These are phyloP conservation scores for Ericerus pela DNA, from an alignment of 1,140 invertebrate species.

Conservation along the genomic window DNA sequence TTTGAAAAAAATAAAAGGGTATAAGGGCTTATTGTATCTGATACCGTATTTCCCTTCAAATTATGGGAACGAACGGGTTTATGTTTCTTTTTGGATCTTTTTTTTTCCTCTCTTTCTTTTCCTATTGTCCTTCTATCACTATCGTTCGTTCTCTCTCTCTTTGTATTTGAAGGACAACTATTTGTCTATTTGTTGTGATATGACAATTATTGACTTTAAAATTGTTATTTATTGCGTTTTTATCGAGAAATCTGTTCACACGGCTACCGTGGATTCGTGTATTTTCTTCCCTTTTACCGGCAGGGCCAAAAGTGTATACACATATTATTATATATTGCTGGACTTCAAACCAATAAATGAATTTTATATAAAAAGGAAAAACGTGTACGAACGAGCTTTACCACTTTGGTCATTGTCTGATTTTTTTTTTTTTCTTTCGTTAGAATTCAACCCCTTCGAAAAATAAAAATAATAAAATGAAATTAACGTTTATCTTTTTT, in stretches of 20 bases:
- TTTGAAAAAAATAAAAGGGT: background rate
- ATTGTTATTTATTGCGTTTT: conserved; percentile 4
- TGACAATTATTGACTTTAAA: conserved; percentile 6
- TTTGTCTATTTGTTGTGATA: conserved; percentile 4
- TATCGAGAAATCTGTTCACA: conserved; percentile 5
- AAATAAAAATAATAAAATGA: background rate
- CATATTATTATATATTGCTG: no score
- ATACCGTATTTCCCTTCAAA: background rate
- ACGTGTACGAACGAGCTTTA: background rate
- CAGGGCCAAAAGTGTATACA: no score
- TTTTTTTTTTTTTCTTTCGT: no score
- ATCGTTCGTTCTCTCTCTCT: no score
- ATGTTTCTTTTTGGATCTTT: no score
- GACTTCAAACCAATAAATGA: no score
- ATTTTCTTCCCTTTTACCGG: background rate
- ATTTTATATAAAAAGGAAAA: no score
- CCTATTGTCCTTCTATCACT: no score
- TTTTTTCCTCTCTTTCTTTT: no score
- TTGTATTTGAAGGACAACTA: no score
- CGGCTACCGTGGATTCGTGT: background rate
- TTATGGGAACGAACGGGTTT: conserved; percentile 3
- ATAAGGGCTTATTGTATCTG: background rate
- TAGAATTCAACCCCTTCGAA: background rate
- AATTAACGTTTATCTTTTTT: background rate
- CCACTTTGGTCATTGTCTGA: background rate